Base-by-base conservation (phyloP, 2,113 vertebrate genomes). In the Neogale vison region DNA sequence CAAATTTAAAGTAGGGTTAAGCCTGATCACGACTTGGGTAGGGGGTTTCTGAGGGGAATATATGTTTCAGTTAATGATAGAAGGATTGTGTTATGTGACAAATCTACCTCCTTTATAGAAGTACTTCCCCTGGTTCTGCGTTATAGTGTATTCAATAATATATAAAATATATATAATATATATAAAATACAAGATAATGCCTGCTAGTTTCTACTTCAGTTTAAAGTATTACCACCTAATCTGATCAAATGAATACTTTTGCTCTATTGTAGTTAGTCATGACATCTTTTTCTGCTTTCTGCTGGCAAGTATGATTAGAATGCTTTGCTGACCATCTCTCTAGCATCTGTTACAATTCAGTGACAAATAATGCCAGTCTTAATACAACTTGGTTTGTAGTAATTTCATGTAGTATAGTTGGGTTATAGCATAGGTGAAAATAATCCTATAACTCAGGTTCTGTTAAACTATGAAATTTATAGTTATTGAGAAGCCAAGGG, bases 61-160 rank as follows among this genome's bases (percentile, higher is more conserved):
- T 36, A 36, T 81, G 26, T 57, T 95, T 94, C 7, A 10, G 59
- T 29, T 29, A 92, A 65, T 18, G 36, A 74, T 50, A 29, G n/a
- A 83, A 6, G 21, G 7, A 7, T 96, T 87, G 4, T 45, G 86
- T 61, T 90, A 36, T 74, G 26, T 80, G 34, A 3, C 55, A 50
- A 20, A 65, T 59, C 14, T 95, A 14, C 74, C 91, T 93, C 59
- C 79, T 81, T 82, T 77, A 67, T 72, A 67, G 20, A 63, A 93
- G n/a, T 72, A 50, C 50, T 86, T 81, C 15, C 10, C 36, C 50
- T 6, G 69, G 13, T 36, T 92, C 94, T 76, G 10, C 57, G 57
- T 93, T 91, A 63, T 39, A 84, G 11, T 93, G 3, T 92, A 50
- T 34, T 95, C 57, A 96, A 47, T 91, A 81, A 90, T 79, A 55